phyloP scores from a whole-genome alignment of 2,797 vertebrate genomes.

The Thunnus albacares region DNA sequence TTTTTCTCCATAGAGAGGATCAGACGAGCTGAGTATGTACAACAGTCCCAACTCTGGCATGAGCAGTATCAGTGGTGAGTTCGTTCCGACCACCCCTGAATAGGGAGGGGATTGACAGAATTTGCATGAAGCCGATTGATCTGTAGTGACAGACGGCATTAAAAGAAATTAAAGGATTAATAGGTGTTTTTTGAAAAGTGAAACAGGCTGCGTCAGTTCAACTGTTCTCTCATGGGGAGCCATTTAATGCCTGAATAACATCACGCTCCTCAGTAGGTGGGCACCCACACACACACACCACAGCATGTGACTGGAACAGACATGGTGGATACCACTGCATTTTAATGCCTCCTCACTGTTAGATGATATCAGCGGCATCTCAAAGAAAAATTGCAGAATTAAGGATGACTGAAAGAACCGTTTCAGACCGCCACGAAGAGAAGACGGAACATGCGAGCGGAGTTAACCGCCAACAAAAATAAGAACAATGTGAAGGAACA shows the following conservation, averaged over 20 bases:
- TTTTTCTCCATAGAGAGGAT: constrained; percentile 90
- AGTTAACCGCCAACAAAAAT: not conserved
- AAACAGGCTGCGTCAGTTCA: constrained; percentile 35
- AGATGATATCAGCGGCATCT: constrained; percentile 26
- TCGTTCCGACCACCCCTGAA: constrained; percentile 61
- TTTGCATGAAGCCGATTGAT: constrained; percentile 44
- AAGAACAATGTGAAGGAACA: not conserved
- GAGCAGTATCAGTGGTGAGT: constrained; percentile 97
- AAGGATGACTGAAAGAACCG: not conserved
- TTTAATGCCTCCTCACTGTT: constrained; percentile 37
- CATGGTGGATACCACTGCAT: constrained; percentile 45
- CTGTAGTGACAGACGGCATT: constrained; percentile 6
- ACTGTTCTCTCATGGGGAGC: constrained; percentile 41
- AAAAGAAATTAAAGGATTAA: constrained; percentile 41
- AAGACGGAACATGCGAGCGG: not conserved
- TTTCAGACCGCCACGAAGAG: too few species aligned
- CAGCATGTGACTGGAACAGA: constrained; percentile 60
- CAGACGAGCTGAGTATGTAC: constrained; percentile 98
- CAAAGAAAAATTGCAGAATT: constrained; percentile 27
- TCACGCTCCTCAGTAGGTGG: constrained; percentile 69
- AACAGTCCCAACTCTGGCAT: constrained; percentile 95
- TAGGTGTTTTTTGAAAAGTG: constrained; percentile 48
- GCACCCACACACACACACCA: constrained; percentile 69
- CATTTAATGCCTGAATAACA: constrained; percentile 56
- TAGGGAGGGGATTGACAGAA: constrained; percentile 27